Percentiles rank a stretch among this genome's conserved stretches.
These are phyloP conservation scores for Ailuropoda melanoleuca DNA, from an alignment of 2,113 vertebrate species.

Conservation along the genomic window DNA sequence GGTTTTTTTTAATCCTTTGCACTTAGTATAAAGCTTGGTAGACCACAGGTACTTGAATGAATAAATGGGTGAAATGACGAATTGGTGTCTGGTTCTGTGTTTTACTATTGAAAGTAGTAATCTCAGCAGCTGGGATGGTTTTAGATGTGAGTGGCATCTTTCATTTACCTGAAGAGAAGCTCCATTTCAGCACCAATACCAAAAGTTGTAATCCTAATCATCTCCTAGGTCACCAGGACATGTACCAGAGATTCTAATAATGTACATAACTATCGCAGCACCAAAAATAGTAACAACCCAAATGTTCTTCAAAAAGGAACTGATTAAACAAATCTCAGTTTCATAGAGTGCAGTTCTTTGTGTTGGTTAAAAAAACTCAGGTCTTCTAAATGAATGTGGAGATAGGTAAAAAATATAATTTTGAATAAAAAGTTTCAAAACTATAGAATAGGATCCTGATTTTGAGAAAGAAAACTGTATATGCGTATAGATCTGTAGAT, in stretches of 20 bases:
- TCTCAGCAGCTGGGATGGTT: background rate
- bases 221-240: background rate
- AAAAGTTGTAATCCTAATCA: background rate
- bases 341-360: background rate
- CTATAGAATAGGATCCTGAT: background rate
- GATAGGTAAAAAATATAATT: background rate
- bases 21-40: background rate
- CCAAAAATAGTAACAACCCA: background rate
- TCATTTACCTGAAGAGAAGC: background rate
- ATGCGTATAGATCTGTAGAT: background rate
- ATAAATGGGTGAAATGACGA: background rate
- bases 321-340: background rate
- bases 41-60: background rate
- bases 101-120: background rate
- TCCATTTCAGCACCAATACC: background rate
- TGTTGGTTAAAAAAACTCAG: slow-evolving; percentile 33
- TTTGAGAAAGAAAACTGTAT: background rate
- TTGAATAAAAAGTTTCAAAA: background rate
- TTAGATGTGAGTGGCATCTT: background rate
- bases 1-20: background rate
- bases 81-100: background rate
- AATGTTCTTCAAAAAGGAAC: background rate
- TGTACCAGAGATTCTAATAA: background rate
- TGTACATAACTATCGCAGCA: background rate
- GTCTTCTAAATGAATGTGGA: background rate